Base-by-base conservation (phyloP, 2,888 invertebrate genomes). In the Himalopsyche anomala region DNA sequence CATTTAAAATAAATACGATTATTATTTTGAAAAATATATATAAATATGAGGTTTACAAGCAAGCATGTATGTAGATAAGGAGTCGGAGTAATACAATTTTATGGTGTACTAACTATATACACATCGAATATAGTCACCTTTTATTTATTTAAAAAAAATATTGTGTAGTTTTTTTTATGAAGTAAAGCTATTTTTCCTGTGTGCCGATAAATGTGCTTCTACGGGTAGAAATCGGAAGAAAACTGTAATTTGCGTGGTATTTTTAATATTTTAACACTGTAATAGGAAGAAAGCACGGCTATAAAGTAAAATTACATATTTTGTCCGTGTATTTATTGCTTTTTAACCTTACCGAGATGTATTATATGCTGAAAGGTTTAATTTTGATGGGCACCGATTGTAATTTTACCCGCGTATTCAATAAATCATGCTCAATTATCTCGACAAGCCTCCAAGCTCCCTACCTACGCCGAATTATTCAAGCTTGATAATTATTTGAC, bases 351-450 rank as follows among this genome's bases (percentile, higher is more conserved):
- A 17, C 81, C 36, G 28, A 54, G 55, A 54, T 81, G 28, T 81
- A 55, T 74, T 74, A 74, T 38, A 74, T 12, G 74, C 54, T 81
- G 81, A 81, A 81, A 54, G 81, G 28, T 54, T 55, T 81, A 54
- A 81, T 54, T 81, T 81, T 81, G 51, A 74, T 74, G 74, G 74
- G 74, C 74, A 36, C 74, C 74, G 36, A 74, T 38, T 74, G 38
- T 74, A 74, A 74, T 74, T 36, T 12, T 74, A 36, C 36, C 38
- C 74, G 36, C 36, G 36, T 36, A 74, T 74, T 74, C 74, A 74
- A 74, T 74, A 74, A 74, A 74, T 74, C 74, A 74, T 28, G 36
- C 15, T 15, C 36, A 74, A 74, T 74, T 74, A 74, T 74, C 38
- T 74, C 38, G 74, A 36, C 38, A 74, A 36, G 74, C 74, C 74